These are phyloP conservation scores for Karalla daura DNA, from an alignment of 2,797 vertebrate species.

Conservation along the genomic window DNA sequence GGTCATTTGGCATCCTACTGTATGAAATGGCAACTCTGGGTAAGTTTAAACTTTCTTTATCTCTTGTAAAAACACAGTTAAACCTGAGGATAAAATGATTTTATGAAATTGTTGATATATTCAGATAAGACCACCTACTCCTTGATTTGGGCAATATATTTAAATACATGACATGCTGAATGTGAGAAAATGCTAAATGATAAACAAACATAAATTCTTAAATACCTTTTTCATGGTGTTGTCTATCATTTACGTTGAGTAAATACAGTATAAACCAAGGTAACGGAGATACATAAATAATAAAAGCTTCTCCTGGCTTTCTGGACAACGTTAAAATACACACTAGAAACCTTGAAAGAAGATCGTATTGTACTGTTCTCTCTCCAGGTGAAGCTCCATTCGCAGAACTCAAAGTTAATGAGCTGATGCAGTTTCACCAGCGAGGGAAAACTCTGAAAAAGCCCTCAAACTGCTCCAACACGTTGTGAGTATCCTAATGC, in stretches of 20 bases:
- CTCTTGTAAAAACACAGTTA: too few relatives aligned
- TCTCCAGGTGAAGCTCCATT: slow-evolving; percentile 91
- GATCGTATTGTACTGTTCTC: not conserved
- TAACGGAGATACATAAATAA: too few relatives aligned
- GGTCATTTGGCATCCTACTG: slow-evolving; percentile 94
- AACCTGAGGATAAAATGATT: too few relatives aligned
- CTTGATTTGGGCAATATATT: too few relatives aligned
- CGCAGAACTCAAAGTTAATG: slow-evolving; percentile 86
- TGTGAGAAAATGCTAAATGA: too few relatives aligned
- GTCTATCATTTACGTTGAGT: too few relatives aligned
- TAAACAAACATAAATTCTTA: too few relatives aligned
- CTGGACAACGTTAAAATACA: not conserved
- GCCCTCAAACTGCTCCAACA: slow-evolving; percentile 86
- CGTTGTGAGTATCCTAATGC: slow-evolving; percentile 82
- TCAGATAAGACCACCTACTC: too few relatives aligned
- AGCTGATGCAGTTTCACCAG: slow-evolving; percentile 91
- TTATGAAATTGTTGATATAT: too few relatives aligned
- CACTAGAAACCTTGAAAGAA: not conserved
- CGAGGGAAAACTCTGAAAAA: slow-evolving; percentile 89
- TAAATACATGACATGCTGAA: too few relatives aligned
- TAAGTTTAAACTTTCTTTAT: slow-evolving; percentile 75
- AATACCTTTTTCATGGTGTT: too few relatives aligned
- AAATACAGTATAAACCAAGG: too few relatives aligned
- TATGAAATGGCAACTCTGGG: slow-evolving; percentile 96
- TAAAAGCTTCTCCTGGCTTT: not conserved